Evolutionary conservation across 2,797 vertebrate genomes (phyloP).

Genomic region (Zenarchopterus dispar): DNA sequence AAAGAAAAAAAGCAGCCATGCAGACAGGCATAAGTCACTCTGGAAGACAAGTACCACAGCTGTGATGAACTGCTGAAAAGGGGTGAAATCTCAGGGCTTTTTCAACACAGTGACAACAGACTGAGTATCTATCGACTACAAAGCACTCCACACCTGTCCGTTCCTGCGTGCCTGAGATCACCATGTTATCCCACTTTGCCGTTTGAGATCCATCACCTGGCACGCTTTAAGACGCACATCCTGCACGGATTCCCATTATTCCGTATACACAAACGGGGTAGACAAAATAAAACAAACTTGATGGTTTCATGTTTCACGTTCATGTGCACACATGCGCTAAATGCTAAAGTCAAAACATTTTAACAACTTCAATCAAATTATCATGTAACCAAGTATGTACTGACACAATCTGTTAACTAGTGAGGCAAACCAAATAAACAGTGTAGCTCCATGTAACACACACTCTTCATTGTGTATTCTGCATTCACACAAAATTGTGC

Average conservation of each 20-base stretch:
- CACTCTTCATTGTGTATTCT: not conserved
- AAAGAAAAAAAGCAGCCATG: conserved; percentile 8
- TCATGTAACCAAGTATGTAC: conserved; percentile 27
- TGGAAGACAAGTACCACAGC: conserved; percentile 41
- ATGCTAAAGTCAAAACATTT: conserved; percentile 5
- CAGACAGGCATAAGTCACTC: conserved; percentile 32
- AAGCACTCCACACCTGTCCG: conserved; percentile 47
- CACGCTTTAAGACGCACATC: conserved; percentile 22
- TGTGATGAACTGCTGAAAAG: conserved; percentile 30
- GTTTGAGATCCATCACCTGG: conserved; percentile 43
- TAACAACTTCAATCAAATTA: conserved; percentile 27
- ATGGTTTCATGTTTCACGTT: conserved; percentile 1
- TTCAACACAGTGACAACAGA: conserved; percentile 41
- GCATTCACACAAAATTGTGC: not conserved
- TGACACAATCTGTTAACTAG: conserved; percentile 50
- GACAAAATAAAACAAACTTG: not conserved
- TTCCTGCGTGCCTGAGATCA: conserved; percentile 21
- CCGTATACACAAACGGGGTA: conserved; percentile 4
- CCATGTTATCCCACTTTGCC: conserved; percentile 52
- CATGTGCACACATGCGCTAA: conserved; percentile 4
- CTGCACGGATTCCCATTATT: conserved; percentile 9
- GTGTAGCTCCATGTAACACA: no score
- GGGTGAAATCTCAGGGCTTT: conserved; percentile 32
- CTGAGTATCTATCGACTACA: conserved; percentile 20
- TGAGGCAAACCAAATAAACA: no score